Conservation (phyloP, 1,140 invertebrate species). For the Nephila pilipes region DNA sequence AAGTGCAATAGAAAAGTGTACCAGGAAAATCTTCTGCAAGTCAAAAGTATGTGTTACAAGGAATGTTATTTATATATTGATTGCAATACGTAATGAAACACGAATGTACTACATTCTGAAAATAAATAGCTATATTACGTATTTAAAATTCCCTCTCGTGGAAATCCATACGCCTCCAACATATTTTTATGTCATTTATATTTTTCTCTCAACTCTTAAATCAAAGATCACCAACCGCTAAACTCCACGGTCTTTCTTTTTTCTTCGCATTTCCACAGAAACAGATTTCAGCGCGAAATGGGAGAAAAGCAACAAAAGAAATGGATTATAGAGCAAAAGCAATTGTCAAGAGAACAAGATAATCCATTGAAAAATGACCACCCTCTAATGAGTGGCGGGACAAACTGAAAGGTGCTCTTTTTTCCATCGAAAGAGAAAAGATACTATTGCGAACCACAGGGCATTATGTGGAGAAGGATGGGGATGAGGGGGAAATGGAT, state of each 20-base stretch:
- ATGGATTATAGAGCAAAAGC: conserved; percentile 60
- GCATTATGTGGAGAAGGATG: neutral
- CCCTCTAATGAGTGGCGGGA: conserved; percentile 57
- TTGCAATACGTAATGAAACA: too few relatives aligned
- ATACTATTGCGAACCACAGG: conserved; percentile 13
- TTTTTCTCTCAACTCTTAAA: neutral
- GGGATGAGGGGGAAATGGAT: conserved; percentile 47
- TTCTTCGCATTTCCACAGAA: neutral
- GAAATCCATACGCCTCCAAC: too few relatives aligned
- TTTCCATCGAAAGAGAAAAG: neutral
- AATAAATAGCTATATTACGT: too few relatives aligned
- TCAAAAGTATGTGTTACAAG: too few relatives aligned
- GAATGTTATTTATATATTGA: too few relatives aligned
- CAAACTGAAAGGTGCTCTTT: conserved; percentile 44
- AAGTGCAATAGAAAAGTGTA: too few relatives aligned
- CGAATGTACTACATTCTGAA: too few relatives aligned
- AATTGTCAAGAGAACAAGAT: conserved; percentile 72
- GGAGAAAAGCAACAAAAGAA: conserved; percentile 36
- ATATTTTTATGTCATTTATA: too few relatives aligned
- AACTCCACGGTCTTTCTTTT: neutral
- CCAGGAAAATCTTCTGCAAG: too few relatives aligned
- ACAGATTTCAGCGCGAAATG: neutral
- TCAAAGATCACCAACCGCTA: neutral
- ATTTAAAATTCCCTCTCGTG: too few relatives aligned
- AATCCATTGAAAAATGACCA: conserved; percentile 71